These are phyloP conservation scores for Pristionchus japonicus DNA, from an alignment of 2,888 invertebrate genomes.

Conservation along the genomic window DNA sequence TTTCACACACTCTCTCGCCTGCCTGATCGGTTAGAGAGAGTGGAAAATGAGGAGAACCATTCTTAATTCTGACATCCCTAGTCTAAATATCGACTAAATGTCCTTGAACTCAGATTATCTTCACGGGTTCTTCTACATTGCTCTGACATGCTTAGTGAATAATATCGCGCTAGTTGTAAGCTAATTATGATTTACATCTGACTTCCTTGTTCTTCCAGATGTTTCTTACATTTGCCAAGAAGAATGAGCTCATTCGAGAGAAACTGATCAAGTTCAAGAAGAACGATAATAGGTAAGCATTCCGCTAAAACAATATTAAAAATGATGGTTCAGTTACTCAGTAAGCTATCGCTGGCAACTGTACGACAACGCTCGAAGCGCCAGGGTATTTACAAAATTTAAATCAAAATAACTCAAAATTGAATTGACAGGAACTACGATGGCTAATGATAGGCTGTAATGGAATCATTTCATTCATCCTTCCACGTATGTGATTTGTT, in stretches of 20 bases:
- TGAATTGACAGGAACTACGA: neutral
- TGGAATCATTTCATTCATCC: neutral
- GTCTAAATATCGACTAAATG: too few relatives aligned
- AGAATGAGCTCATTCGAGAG: neutral
- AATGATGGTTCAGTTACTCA: neutral
- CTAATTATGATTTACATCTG: neutral
- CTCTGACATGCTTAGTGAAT: neutral
- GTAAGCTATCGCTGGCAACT: slow-evolving; percentile 16
- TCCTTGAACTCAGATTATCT: slow-evolving; percentile 9
- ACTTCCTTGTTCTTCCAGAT: neutral
- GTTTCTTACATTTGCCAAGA: neutral
- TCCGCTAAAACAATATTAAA: neutral
- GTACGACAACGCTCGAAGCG: neutral
- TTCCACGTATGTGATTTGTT: neutral
- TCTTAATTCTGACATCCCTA: neutral
- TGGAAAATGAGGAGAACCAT: too few relatives aligned
- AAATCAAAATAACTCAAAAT: neutral
- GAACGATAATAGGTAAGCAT: neutral
- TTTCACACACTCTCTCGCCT: too few relatives aligned
- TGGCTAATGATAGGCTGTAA: neutral
- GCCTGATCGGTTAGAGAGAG: too few relatives aligned
- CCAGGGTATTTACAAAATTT: neutral
- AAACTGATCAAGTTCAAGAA: neutral
- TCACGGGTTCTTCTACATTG: neutral
- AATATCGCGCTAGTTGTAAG: neutral